phyloP scores from a whole-genome alignment of 2,113 vertebrate genomes.

The Thermophis baileyi region DNA sequence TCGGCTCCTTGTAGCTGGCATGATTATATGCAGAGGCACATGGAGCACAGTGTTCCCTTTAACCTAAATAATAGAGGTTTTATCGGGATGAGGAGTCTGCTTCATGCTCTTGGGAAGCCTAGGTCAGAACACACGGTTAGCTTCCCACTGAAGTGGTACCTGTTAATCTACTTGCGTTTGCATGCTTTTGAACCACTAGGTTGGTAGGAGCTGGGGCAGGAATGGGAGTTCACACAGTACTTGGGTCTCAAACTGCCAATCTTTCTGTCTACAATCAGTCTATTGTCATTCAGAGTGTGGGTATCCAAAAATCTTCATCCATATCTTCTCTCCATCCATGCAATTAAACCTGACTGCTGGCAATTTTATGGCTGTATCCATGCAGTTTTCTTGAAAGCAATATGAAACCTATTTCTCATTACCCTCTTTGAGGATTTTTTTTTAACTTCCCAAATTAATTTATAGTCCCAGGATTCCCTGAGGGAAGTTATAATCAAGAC shows the following conservation, averaged over 20 bases:
- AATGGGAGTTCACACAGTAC: not conserved
- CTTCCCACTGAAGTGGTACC: not conserved
- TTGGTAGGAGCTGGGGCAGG: not conserved
- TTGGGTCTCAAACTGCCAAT: not conserved
- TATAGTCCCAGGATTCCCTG: not conserved
- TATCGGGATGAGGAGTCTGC: too few species aligned
- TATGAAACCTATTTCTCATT: not conserved
- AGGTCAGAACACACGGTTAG: not conserved
- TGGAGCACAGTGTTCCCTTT: too few species aligned
- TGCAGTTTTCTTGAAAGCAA: not conserved
- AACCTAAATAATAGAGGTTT: too few species aligned
- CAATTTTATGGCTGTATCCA: not conserved
- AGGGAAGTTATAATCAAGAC: not conserved
- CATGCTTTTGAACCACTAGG: not conserved
- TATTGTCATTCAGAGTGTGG: not conserved
- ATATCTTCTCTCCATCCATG: not conserved
- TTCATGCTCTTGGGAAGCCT: too few species aligned
- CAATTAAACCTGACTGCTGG: not conserved
- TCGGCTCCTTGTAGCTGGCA: too few species aligned
- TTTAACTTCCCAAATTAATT: not conserved
- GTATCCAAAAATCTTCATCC: not conserved
- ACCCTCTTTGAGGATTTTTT: not conserved
- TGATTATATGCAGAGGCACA: too few species aligned
- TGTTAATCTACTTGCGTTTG: not conserved
- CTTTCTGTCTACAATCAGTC: not conserved